Percentiles rank a stretch among this genome's conserved stretches.
These are phyloP conservation scores for Heliopora coerulea DNA, from an alignment of 92 coral and sea anemone species.

Conservation along the genomic window DNA sequence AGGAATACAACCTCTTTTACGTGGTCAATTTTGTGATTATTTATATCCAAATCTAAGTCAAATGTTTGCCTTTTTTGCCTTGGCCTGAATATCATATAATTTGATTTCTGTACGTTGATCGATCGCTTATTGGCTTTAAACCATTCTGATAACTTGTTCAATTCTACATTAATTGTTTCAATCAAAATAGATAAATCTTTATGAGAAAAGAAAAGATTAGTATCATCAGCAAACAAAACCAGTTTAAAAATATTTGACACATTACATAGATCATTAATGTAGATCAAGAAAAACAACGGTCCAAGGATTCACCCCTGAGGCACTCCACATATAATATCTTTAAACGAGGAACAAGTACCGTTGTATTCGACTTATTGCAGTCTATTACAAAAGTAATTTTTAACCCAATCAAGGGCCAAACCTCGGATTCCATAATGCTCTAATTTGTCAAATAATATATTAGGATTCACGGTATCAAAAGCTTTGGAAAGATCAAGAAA, in stretches of 20 bases:
- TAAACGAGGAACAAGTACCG: constrained; percentile 30
- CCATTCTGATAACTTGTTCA: too few species aligned
- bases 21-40: too few species aligned
- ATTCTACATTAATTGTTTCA: too few species aligned
- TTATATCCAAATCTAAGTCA: too few species aligned
- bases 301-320: constrained; percentile 12
- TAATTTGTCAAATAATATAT: constrained; percentile 33
- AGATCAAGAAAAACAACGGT: constrained; percentile 6
- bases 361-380: constrained; percentile 44
- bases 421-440: constrained; percentile 43
- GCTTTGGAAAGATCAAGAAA: constrained; percentile 51
- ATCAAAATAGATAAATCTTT: too few species aligned
- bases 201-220: constrained; percentile 38
- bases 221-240: constrained; percentile 42
- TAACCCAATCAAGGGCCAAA: constrained; percentile 38
- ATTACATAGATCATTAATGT: constrained; percentile 1
- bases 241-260: constrained; percentile 6
- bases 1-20: too few species aligned
- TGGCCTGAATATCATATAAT: too few species aligned
- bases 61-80: too few species aligned
- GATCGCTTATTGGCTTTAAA: too few species aligned
- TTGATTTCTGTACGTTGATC: too few species aligned
- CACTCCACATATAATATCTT: constrained; percentile 18
- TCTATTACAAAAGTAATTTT: constrained; percentile 34
- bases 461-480: constrained; percentile 49